Percentiles rank a stretch among this genome's conserved stretches.
Conservation (phyloP, 2,113 vertebrate species). For the Illadopsis cleaveri region DNA sequence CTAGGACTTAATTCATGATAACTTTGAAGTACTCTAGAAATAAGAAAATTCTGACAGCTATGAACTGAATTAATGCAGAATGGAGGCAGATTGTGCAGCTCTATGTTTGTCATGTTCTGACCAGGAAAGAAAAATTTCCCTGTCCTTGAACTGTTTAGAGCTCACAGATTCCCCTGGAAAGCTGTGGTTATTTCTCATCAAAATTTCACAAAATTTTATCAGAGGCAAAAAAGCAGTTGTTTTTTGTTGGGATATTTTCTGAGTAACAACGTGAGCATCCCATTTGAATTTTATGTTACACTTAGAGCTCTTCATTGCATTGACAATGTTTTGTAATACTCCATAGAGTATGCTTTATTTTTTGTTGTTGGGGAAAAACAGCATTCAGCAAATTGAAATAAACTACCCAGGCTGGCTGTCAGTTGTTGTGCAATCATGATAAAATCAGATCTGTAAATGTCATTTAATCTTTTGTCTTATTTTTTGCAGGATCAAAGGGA, state of each 20-base stretch:
- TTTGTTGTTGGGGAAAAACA: conserved; percentile 10
- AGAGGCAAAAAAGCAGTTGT: conserved; percentile 2
- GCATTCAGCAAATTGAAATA: conserved; percentile 52
- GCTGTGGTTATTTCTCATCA: background rate
- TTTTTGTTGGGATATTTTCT: conserved; percentile 53
- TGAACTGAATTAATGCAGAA: background rate
- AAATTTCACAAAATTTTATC: conserved; percentile 15
- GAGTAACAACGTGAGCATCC: conserved; percentile 24
- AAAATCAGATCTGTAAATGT: conserved; percentile 59
- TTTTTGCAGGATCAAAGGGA: conserved; percentile 92
- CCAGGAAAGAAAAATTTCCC: background rate
- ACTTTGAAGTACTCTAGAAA: background rate
- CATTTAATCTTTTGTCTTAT: conserved; percentile 37
- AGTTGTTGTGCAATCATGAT: conserved; percentile 30
- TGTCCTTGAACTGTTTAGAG: background rate
- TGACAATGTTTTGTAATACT: conserved; percentile 32
- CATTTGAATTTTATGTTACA: conserved; percentile 65
- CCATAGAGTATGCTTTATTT: conserved; percentile 4
- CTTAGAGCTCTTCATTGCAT: conserved; percentile 24
- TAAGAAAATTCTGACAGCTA: no score
- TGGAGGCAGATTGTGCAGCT: background rate
- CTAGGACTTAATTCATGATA: background rate
- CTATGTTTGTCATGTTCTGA: background rate
- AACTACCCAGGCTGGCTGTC: conserved; percentile 36
- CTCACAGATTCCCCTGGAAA: background rate